Evolutionary conservation across 2,797 vertebrate genomes (phyloP).

Genomic region (Chiroxiphia lanceolata): DNA sequence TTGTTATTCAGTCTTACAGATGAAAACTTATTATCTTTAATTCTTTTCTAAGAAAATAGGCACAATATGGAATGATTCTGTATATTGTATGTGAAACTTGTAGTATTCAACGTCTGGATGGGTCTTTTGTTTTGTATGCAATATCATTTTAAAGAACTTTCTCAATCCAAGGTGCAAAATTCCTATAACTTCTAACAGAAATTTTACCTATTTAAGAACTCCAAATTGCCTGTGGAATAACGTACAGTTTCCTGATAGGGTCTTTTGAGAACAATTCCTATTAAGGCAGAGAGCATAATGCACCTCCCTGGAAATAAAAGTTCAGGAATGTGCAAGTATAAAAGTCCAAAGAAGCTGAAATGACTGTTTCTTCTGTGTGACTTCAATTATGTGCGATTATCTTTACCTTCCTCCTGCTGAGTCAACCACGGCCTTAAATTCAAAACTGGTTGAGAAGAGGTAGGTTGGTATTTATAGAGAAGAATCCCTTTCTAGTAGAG

Average conservation of each 20-base stretch:
- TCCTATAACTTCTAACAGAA: not conserved
- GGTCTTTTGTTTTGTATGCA: not conserved
- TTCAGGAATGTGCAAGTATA: not conserved
- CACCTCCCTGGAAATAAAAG: not conserved
- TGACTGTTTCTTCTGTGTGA: not conserved
- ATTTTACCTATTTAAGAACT: not conserved
- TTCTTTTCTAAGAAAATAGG: not conserved
- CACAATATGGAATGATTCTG: not conserved
- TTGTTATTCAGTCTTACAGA: not conserved
- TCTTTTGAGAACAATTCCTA: not conserved
- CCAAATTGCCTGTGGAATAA: not conserved
- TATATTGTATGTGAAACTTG: not conserved
- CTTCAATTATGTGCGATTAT: not conserved
- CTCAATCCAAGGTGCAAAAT: not conserved
- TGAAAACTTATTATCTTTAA: not conserved
- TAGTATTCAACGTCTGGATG: rapidly evolving
- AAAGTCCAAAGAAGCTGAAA: not conserved
- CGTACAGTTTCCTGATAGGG: not conserved
- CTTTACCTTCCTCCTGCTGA: not conserved
- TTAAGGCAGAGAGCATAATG: not conserved
- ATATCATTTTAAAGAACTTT: not conserved
- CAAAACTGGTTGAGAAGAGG: not conserved
- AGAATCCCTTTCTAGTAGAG: not conserved
- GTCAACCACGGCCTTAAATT: not conserved
- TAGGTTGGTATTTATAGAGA: not conserved